Evolutionary conservation across 2,888 invertebrate genomes (phyloP).

Genomic region (Brachylomia viminalis): DNA sequence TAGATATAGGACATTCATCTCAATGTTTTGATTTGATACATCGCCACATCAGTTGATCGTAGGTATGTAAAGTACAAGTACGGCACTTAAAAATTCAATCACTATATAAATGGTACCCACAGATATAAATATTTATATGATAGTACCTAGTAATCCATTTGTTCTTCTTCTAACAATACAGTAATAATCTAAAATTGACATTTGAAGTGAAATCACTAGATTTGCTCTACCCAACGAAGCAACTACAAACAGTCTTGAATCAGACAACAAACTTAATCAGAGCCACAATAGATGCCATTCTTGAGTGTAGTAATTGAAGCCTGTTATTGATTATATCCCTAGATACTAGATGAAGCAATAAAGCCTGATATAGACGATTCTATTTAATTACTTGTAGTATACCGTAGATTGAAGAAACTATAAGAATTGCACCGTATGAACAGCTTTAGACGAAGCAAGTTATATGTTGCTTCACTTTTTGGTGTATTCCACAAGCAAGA

Average conservation of each 20-base stretch:
- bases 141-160: neutral
- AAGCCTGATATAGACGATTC: neutral
- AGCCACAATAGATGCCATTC: conserved; percentile 52
- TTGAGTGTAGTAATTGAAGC: conserved; percentile 33
- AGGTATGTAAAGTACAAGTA: neutral
- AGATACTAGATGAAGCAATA: conserved; percentile 6
- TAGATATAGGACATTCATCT: neutral
- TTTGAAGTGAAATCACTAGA: no score
- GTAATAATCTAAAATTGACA: no score
- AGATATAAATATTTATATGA: no score
- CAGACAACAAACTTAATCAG: conserved; percentile 38
- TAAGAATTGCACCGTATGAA: neutral
- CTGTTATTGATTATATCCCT: conserved; percentile 30
- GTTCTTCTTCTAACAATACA: no score
- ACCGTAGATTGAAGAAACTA: neutral
- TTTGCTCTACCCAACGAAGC: neutral
- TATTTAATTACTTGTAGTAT: neutral
- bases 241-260: conserved; percentile 20
- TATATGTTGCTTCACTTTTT: neutral
- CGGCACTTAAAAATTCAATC: neutral
- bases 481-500: neutral
- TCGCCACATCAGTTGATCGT: neutral
- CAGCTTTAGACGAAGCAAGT: neutral
- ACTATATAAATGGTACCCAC: neutral
- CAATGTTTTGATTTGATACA: neutral